Conservation (phyloP, 2,113 vertebrate species). For the Cyrtonyx montezumae region DNA sequence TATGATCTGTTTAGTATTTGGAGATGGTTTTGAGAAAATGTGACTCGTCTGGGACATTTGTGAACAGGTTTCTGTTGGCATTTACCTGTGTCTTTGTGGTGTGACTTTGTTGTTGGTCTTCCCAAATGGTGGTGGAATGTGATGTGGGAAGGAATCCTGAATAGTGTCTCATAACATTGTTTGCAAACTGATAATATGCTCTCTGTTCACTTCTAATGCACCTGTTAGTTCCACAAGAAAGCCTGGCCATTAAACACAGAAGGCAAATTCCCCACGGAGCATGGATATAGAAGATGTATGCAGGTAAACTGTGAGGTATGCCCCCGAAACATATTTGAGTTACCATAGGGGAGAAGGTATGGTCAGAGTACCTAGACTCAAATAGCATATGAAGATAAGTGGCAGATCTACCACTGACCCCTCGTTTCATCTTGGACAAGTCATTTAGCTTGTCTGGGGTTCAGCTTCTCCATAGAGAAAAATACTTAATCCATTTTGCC, state of each 20-base stretch:
- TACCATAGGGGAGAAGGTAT: neutral
- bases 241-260: constrained; percentile 41
- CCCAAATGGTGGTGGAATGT: neutral
- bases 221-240: constrained; percentile 39
- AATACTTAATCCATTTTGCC: too few species aligned
- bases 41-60: neutral
- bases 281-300: constrained; percentile 49
- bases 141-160: neutral
- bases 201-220: constrained; percentile 21
- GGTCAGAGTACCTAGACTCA: neutral
- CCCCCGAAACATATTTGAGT: constrained; percentile 36
- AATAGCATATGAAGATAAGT: neutral
- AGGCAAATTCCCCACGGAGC: constrained; percentile 47
- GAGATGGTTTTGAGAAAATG: neutral
- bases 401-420: neutral
- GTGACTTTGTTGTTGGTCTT: neutral
- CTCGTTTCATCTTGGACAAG: neutral
- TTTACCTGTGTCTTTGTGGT: neutral
- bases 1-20: neutral
- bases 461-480: neutral
- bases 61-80: neutral
- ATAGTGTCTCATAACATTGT: neutral
- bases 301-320: constrained; percentile 36
- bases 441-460: neutral
- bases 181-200: constrained; percentile 43